These are phyloP conservation scores for Thamnaconus septentrionalis DNA, from an alignment of 2,113 vertebrate genomes.

Conservation along the genomic window DNA sequence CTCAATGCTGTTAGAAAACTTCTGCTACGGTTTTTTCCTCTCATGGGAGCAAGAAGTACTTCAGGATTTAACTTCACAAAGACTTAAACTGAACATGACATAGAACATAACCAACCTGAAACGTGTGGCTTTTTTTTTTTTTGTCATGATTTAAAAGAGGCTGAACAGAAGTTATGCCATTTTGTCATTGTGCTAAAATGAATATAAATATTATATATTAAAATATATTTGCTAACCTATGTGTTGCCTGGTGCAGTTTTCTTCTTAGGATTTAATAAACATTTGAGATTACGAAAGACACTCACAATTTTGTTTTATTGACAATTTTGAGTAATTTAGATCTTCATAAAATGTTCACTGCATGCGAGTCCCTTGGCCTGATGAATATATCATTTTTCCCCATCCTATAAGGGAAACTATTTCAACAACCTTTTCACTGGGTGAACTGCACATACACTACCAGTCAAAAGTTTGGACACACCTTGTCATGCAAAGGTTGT, in stretches of 20 bases:
- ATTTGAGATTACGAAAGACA: not conserved
- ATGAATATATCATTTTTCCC: no score
- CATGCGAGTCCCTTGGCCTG: no score
- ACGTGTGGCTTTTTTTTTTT: slow-evolving; percentile 71
- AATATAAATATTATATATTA: slow-evolving; percentile 83
- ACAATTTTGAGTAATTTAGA: not conserved
- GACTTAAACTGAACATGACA: no score
- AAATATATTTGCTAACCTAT: slow-evolving; percentile 84
- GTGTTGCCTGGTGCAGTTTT: slow-evolving; percentile 15
- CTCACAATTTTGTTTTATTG: not conserved
- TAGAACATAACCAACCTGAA: slow-evolving; percentile 2
- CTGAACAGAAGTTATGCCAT: slow-evolving; percentile 36
- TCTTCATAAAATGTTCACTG: no score
- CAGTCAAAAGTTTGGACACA: no score
- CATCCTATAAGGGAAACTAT: no score
- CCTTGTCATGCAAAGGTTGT: no score
- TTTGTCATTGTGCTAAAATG: slow-evolving; percentile 83
- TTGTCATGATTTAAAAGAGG: not conserved
- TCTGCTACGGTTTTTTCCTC: slow-evolving; percentile 43
- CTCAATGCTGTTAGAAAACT: slow-evolving; percentile 62
- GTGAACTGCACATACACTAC: no score
- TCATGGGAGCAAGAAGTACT: slow-evolving; percentile 37
- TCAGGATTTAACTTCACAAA: slow-evolving; percentile 18
- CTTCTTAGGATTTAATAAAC: not conserved
- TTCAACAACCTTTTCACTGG: no score